phyloP scores from a whole-genome alignment of 2,113 vertebrate species.

The Casuarius casuarius region DNA sequence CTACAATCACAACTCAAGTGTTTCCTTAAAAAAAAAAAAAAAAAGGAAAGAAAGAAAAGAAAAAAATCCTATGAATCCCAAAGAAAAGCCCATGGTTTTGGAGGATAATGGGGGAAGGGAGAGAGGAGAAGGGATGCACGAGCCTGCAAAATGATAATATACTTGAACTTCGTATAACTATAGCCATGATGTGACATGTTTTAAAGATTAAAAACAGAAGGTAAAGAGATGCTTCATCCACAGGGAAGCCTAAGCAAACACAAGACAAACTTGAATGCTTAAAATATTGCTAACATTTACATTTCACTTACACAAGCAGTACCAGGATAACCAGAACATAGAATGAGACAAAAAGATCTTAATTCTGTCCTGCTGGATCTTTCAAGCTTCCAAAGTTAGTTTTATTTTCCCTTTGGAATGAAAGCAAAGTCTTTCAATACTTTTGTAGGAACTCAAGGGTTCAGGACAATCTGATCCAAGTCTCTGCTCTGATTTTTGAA shows the following conservation, averaged over 20 bases:
- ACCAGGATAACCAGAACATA: background rate
- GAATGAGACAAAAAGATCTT: background rate
- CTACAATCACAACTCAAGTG: background rate
- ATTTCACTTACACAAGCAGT: background rate
- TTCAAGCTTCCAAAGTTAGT: background rate
- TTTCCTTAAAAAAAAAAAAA: background rate
- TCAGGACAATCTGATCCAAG: background rate
- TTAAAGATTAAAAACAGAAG: background rate
- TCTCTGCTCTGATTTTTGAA: background rate
- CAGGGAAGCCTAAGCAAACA: background rate
- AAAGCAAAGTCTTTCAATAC: background rate
- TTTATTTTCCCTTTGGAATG: background rate
- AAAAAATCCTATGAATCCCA: background rate
- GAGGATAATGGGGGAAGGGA: background rate
- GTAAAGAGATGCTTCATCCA: background rate
- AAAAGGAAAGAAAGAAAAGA: no score
- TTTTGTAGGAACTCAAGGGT: rapidly evolving
- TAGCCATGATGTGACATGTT: background rate
- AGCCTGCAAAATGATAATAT: background rate
- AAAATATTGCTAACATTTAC: background rate
- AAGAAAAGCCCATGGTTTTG: background rate
- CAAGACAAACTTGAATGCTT: background rate
- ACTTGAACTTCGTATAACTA: background rate
- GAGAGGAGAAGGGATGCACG: background rate
- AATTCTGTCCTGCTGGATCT: background rate